phyloP scores from a whole-genome alignment of 1,140 invertebrate genomes.

The Bombus soroeensis region DNA sequence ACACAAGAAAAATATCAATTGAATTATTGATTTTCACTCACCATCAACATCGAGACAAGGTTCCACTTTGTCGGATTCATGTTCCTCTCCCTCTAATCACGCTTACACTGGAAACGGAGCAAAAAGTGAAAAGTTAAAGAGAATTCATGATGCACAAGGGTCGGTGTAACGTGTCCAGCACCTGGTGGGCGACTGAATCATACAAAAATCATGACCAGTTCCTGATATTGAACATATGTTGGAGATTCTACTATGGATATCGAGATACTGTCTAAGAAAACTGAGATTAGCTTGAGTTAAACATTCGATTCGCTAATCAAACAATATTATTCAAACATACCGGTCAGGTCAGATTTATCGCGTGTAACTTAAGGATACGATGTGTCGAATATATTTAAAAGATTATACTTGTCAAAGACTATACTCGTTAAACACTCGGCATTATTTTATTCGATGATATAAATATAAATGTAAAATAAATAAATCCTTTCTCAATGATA shows the following conservation, averaged over 20 bases:
- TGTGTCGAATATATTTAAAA: background rate
- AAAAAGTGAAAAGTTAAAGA: constrained; percentile 2
- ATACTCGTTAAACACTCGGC: background rate
- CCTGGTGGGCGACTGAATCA: constrained; percentile 56
- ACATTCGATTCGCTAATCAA: constrained; percentile 54
- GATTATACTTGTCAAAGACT: background rate
- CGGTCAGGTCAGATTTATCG: constrained; percentile 34
- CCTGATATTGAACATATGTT: constrained; percentile 15
- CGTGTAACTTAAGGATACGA: constrained; percentile 44
- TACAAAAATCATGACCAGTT: constrained; percentile 19
- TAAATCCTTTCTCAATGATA: background rate
- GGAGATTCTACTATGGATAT: constrained; percentile 31
- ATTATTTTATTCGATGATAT: too few species aligned
- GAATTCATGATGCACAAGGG: background rate
- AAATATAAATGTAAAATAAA: too few species aligned
- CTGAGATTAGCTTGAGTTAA: constrained; percentile 56
- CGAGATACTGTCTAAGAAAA: constrained; percentile 42
- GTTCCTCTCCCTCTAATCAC: background rate
- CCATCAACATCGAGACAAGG: background rate
- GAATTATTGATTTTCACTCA: constrained; percentile 24
- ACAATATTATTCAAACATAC: constrained; percentile 55
- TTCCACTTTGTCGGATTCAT: constrained; percentile 39
- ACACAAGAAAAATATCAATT: background rate
- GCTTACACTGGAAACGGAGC: background rate
- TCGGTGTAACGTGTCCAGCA: constrained; percentile 22